These are phyloP conservation scores for Tenebrosternarchus preto DNA, from an alignment of 2,113 vertebrate species.

Conservation along the genomic window DNA sequence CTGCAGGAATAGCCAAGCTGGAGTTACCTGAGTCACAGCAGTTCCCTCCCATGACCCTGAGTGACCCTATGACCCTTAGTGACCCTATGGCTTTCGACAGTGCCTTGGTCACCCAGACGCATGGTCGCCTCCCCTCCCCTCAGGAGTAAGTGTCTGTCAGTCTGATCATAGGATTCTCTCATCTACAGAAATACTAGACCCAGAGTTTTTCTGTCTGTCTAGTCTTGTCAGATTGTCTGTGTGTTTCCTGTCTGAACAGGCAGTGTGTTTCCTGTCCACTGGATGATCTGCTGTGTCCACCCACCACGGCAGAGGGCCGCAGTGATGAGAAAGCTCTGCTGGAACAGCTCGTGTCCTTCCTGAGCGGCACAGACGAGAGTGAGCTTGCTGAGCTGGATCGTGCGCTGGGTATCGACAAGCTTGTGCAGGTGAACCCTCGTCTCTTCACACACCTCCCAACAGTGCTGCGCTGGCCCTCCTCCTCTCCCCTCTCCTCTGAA, in stretches of 20 bases:
- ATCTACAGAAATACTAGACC: too few relatives aligned
- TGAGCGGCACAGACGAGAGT: conserved; percentile 95
- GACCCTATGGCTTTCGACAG: conserved; percentile 71
- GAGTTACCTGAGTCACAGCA: conserved; percentile 68
- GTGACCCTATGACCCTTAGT: conserved; percentile 65
- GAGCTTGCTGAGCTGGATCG: conserved; percentile 90
- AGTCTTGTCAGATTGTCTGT: not conserved
- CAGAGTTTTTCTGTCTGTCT: not conserved
- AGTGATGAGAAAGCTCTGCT: conserved; percentile 92
- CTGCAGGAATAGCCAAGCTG: conserved; percentile 68
- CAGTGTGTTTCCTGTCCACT: conserved; percentile 86
- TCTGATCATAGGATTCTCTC: too few relatives aligned
- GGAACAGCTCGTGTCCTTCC: conserved; percentile 91
- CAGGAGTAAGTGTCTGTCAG: conserved; percentile 69
- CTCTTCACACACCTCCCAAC: too few relatives aligned
- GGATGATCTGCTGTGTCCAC: conserved; percentile 89
- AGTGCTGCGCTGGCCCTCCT: too few relatives aligned
- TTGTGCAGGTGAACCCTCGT: conserved; percentile 82
- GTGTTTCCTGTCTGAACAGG: conserved; percentile 63
- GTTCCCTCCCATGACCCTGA: conserved; percentile 68
- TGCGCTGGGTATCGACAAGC: conserved; percentile 92
- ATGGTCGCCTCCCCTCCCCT: conserved; percentile 66
- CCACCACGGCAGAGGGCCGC: conserved; percentile 85
- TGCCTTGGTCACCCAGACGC: conserved; percentile 59
- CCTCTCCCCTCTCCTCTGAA: too few relatives aligned